phyloP scores from a whole-genome alignment of 2,888 invertebrate species.

The Dromius quadrimaculatus region DNA sequence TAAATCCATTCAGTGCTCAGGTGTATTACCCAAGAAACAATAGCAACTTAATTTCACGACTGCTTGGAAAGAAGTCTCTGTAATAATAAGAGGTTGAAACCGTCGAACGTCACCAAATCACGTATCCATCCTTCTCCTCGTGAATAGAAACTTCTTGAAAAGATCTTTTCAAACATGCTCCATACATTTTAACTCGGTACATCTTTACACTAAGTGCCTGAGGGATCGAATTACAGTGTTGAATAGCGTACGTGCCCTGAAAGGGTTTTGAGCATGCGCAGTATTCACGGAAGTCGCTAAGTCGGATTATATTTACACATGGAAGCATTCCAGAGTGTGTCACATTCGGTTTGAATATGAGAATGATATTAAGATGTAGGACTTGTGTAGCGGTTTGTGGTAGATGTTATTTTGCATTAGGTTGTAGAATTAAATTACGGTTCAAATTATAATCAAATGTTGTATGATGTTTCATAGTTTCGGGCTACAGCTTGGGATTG shows the following conservation, averaged over 20 bases:
- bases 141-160: constrained; percentile 47
- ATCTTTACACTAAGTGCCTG: constrained; percentile 43
- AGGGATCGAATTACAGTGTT: constrained; percentile 44
- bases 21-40: constrained; percentile 41
- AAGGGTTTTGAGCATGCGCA: background rate
- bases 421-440: too few relatives aligned
- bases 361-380: too few relatives aligned
- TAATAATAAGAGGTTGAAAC: constrained; percentile 17
- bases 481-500: too few relatives aligned
- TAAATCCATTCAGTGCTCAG: constrained; percentile 13
- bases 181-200: constrained; percentile 44
- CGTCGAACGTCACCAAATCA: constrained; percentile 9
- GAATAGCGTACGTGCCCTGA: constrained; percentile 26
- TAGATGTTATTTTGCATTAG: too few relatives aligned
- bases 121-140: constrained; percentile 10
- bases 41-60: constrained; percentile 9
- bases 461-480: too few relatives aligned
- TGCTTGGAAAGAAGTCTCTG: constrained; percentile 5
- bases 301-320: constrained; percentile 42
- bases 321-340: constrained; percentile 6
- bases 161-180: constrained; percentile 48
- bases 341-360: background rate
- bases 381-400: too few relatives aligned
- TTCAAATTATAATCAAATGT: too few relatives aligned
- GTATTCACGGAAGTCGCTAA: constrained; percentile 7